A percentile compares a stretch with the other conserved stretches of the same genome.
phyloP scores from a whole-genome alignment of 2,888 invertebrate genomes.

The Galeopsomyia nigrocyanea region DNA sequence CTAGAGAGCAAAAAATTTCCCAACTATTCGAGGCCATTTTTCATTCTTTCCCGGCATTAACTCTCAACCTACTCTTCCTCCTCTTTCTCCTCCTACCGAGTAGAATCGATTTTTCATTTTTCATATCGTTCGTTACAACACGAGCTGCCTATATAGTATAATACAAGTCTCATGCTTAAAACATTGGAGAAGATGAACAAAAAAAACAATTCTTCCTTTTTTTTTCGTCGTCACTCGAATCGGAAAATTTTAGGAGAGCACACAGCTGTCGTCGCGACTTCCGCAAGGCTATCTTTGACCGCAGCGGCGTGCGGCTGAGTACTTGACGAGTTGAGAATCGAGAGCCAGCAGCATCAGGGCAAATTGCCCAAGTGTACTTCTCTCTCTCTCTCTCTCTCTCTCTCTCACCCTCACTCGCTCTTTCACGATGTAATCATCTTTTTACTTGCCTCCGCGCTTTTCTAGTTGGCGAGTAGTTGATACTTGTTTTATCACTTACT shows the following conservation, averaged over 20 bases:
- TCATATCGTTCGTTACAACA: constrained; percentile 30
- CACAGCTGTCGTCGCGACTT: constrained; percentile 24
- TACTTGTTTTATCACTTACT: too few relatives aligned
- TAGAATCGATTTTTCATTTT: constrained; percentile 37
- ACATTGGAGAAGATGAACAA: constrained; percentile 5
- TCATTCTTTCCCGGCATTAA: constrained; percentile 15
- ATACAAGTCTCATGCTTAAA: constrained; percentile 14
- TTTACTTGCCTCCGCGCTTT: too few relatives aligned
- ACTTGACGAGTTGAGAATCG: constrained; percentile 33
- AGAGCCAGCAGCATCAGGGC: background rate
- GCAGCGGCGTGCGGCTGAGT: constrained; percentile 31
- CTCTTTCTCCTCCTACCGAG: background rate
- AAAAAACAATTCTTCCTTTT: too few relatives aligned
- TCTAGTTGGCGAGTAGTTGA: too few relatives aligned
- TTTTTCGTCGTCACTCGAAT: background rate
- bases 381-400: constrained; percentile 23
- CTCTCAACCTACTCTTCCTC: background rate
- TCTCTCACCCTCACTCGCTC: background rate
- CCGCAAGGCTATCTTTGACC: constrained; percentile 17
- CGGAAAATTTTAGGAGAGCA: background rate
- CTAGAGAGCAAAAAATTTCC: constrained; percentile 1
- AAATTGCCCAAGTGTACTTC: constrained; percentile 19
- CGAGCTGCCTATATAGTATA: background rate
- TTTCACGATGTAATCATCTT: background rate
- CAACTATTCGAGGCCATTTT: constrained; percentile 4